phyloP scores from a whole-genome alignment of 1,140 invertebrate species.

The Conus betulinus region DNA sequence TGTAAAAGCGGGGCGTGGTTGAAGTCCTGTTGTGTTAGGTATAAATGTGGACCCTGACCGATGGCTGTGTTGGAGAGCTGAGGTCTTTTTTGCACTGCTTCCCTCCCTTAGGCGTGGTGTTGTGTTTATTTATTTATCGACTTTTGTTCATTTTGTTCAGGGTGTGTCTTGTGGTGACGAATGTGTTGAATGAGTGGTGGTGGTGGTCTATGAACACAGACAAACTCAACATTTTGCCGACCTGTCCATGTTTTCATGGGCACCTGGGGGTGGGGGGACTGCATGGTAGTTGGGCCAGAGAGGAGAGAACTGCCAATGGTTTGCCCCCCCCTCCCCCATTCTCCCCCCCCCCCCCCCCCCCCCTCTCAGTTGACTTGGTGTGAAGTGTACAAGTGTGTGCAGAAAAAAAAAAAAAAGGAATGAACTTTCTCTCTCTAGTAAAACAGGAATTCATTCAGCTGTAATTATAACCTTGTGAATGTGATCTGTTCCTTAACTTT shows the following conservation, averaged over 20 bases:
- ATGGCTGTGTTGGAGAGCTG: too few relatives aligned
- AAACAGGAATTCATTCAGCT: background rate
- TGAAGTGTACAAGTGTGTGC: background rate
- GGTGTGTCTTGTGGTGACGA: background rate
- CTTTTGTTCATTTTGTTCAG: background rate
- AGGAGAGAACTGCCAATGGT: background rate
- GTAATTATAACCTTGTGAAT: conserved; percentile 12
- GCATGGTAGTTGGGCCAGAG: too few relatives aligned
- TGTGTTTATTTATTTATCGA: background rate
- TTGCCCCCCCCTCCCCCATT: background rate
- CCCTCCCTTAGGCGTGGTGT: background rate
- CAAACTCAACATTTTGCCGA: background rate
- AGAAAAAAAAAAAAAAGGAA: background rate
- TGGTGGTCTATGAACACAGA: background rate
- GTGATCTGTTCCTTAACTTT: conserved; percentile 1
- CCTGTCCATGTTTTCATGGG: background rate
- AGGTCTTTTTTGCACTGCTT: background rate
- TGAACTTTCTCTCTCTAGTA: background rate
- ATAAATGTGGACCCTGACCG: too few relatives aligned
- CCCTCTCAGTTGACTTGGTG: background rate
- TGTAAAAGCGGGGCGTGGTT: too few relatives aligned
- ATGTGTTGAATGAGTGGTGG: background rate
- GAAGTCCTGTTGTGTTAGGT: too few relatives aligned
- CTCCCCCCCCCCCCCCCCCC: too few relatives aligned
- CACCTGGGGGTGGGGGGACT: background rate